phyloP scores from a whole-genome alignment of 2,113 vertebrate species.

The Centropus bengalensis region DNA sequence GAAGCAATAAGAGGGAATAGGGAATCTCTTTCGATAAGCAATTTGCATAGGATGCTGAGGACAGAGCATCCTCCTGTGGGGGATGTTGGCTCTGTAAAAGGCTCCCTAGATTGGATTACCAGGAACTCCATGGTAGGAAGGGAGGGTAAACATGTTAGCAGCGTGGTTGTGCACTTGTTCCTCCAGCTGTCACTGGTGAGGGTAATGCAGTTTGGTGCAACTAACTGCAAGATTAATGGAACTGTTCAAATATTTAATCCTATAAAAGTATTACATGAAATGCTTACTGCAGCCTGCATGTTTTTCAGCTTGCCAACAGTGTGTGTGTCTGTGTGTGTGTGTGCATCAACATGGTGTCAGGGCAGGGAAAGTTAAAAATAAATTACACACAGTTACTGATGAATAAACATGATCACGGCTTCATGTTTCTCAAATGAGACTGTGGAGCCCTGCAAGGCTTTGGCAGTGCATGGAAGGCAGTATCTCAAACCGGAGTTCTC shows the following conservation, averaged over 20 bases:
- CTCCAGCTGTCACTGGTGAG: background rate
- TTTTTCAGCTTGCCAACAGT: background rate
- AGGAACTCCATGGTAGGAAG: background rate
- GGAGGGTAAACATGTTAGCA: background rate
- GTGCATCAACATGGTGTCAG: background rate
- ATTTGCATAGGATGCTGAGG: background rate
- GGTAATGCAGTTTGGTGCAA: background rate
- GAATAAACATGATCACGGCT: background rate
- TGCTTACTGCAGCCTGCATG: background rate
- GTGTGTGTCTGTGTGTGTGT: background rate
- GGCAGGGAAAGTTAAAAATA: background rate
- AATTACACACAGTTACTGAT: background rate
- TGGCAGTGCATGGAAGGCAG: background rate
- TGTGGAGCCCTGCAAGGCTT: background rate
- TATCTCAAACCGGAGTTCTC: background rate
- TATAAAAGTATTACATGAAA: constrained; percentile 2
- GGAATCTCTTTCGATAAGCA: background rate
- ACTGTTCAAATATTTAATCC: constrained; percentile 45
- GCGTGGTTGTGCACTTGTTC: background rate
- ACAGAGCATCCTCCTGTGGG: background rate
- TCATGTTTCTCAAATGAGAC: background rate
- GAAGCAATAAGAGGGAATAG: background rate
- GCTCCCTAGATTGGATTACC: background rate
- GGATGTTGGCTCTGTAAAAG: background rate
- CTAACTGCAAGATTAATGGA: constrained; percentile 48